A percentile compares a stretch with the other conserved stretches of the same genome.
phyloP scores from a whole-genome alignment of 2,797 vertebrate genomes.

The Siniperca obscura region DNA sequence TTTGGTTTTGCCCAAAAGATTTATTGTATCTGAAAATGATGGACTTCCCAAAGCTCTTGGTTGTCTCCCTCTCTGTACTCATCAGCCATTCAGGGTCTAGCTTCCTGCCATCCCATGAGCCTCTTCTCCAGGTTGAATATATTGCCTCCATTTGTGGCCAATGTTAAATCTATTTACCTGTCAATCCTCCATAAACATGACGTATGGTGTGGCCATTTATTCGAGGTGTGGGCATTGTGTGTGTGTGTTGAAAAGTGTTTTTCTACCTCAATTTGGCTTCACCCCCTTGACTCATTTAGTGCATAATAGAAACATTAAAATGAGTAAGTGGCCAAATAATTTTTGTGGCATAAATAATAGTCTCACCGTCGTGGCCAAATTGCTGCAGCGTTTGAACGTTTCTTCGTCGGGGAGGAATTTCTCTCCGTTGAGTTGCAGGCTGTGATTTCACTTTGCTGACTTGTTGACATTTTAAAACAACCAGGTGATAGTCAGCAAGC shows the following conservation, averaged over 20 bases:
- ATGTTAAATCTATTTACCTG: slow-evolving; percentile 74
- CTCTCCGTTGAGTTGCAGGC: slow-evolving; percentile 26
- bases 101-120: slow-evolving; percentile 46
- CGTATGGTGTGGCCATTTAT: slow-evolving; percentile 47
- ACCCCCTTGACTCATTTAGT: slow-evolving; percentile 63
- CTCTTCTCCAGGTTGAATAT: slow-evolving; percentile 59
- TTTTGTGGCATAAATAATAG: slow-evolving; percentile 67
- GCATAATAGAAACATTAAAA: slow-evolving; percentile 74
- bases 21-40: slow-evolving; percentile 54
- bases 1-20: slow-evolving; percentile 31
- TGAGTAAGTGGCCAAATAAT: slow-evolving; percentile 69
- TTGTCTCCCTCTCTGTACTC: slow-evolving; percentile 17
- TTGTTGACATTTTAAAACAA: slow-evolving; percentile 59
- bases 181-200: slow-evolving; percentile 72
- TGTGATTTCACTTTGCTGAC: slow-evolving; percentile 50
- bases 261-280: slow-evolving; percentile 64
- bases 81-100: slow-evolving; percentile 49
- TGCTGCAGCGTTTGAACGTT: slow-evolving; percentile 49
- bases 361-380: slow-evolving; percentile 47
- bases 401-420: slow-evolving; percentile 28
- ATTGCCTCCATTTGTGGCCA: slow-evolving; percentile 67
- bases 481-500: slow-evolving; percentile 55
- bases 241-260: slow-evolving; percentile 54
- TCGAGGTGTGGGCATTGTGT: slow-evolving; percentile 42
- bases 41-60: slow-evolving; percentile 28